Evolutionary conservation across 2,888 invertebrate genomes (phyloP), one percentile per base, ranked within the genome.

Genomic region (Barypeithes pellucidus): DNA sequence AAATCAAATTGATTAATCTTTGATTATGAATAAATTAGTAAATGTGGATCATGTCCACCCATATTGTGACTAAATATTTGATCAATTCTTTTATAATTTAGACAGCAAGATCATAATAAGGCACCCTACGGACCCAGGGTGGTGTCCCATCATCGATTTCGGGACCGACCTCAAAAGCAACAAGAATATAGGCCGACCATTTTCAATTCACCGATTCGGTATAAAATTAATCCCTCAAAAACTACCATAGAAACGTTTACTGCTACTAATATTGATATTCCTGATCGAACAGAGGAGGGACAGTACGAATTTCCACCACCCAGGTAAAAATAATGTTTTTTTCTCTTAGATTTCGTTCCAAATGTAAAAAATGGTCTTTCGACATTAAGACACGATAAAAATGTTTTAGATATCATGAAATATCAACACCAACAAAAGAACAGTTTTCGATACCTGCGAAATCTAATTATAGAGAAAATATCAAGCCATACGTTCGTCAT

Each of bases 241-340:
- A 83, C 85, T 8, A 81, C 81, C 18, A 77, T 85, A 4, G 83
- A 84, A 61, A 85, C 84, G 3, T 86, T 84, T 73, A 84, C 84
- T 3, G 81, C 85, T 0, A 82, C 84, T 1, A 81, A 81, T 69
- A 83, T 86, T n/a, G 85, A 86, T 75, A 79, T 86, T 65, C 78
- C 82, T 18, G 77, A 72, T 16, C 71, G 22, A 24, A 59, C 41
- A 24, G 61, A 59, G 29, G 74, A 68, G 16, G 57, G 33, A 18
- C 50, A 50, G 8, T 73, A 63, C 59, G 54, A 71, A 61, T n/a
- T n/a, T 7, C 57, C 67, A 60, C 59, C 73, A 4, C 24, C 57
- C 47, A 54, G 72, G 72, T 73, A 68, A 61, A 24, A 41, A 14
- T n/a, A 47, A 29, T 2, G 36, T 12, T 47, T 12, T 47, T 22